phyloP scores from a whole-genome alignment of 2,797 vertebrate genomes.

The Parauchenoglanis ngamensis region DNA sequence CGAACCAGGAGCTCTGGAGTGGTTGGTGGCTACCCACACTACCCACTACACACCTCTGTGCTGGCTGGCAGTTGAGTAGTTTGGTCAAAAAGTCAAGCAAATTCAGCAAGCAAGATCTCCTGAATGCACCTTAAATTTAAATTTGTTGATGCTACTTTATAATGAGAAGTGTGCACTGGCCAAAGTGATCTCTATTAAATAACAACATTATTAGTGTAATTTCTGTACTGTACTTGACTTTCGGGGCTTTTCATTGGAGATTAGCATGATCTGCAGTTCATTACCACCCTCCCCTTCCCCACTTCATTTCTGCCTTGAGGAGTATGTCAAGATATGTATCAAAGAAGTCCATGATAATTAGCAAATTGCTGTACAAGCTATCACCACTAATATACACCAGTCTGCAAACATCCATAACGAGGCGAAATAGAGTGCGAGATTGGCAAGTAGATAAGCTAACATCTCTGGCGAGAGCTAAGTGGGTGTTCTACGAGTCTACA shows the following conservation, averaged over 20 bases:
- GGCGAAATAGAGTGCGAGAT: slow-evolving; percentile 73
- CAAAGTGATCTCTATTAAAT: background rate
- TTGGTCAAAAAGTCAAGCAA: background rate
- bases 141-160: background rate
- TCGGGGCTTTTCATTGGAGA: slow-evolving; percentile 67
- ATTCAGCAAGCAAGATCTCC: background rate
- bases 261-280: slow-evolving; percentile 79
- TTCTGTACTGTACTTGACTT: slow-evolving; percentile 43
- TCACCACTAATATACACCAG: slow-evolving; percentile 72
- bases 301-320: slow-evolving; percentile 72
- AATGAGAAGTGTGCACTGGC: background rate
- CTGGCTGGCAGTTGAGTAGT: background rate
- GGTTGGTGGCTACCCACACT: background rate
- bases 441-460: slow-evolving; percentile 65
- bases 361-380: slow-evolving; percentile 73
- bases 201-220: background rate
- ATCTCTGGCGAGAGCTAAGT: slow-evolving; percentile 63
- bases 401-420: slow-evolving; percentile 76
- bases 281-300: slow-evolving; percentile 71
- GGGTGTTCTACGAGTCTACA: slow-evolving; percentile 72
- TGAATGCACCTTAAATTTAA: background rate
- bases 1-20: background rate
- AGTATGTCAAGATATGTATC: slow-evolving; percentile 75
- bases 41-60: background rate
- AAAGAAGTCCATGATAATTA: slow-evolving; percentile 71